These are phyloP conservation scores for Xiphophorus maculatus DNA, from an alignment of 2,113 vertebrate species.

Conservation along the genomic window DNA sequence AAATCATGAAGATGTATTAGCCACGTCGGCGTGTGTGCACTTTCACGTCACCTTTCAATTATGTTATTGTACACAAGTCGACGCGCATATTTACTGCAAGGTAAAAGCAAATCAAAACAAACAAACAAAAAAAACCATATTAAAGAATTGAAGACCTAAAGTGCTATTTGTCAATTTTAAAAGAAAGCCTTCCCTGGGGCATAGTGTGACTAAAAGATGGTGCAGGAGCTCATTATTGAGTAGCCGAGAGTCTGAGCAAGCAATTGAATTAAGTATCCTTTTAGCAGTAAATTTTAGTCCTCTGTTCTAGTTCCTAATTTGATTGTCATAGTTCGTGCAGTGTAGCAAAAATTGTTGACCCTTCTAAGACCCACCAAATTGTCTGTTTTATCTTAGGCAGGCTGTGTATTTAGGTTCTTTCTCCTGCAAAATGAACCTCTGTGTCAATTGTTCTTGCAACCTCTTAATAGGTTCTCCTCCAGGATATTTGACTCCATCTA, in stretches of 20 bases:
- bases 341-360: background rate
- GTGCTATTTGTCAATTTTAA: background rate
- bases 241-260: background rate
- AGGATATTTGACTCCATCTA: no score
- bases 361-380: background rate
- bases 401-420: no score
- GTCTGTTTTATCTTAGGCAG: background rate
- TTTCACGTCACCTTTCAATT: slow-evolving; percentile 29
- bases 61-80: slow-evolving; percentile 8
- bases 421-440: no score
- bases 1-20: slow-evolving; percentile 34
- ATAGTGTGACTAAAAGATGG: slow-evolving; percentile 1
- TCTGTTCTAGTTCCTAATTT: background rate
- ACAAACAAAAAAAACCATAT: background rate
- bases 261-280: slow-evolving; percentile 3
- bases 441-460: no score
- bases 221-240: slow-evolving; percentile 11
- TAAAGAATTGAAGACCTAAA: background rate
- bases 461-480: no score
- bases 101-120: background rate
- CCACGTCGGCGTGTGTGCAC: background rate
- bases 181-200: background rate
- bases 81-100: background rate
- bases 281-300: slow-evolving; percentile 14
- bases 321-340: slow-evolving; percentile 1